Conservation (phyloP, 2,113 vertebrate species). For the Microtus montanus region DNA sequence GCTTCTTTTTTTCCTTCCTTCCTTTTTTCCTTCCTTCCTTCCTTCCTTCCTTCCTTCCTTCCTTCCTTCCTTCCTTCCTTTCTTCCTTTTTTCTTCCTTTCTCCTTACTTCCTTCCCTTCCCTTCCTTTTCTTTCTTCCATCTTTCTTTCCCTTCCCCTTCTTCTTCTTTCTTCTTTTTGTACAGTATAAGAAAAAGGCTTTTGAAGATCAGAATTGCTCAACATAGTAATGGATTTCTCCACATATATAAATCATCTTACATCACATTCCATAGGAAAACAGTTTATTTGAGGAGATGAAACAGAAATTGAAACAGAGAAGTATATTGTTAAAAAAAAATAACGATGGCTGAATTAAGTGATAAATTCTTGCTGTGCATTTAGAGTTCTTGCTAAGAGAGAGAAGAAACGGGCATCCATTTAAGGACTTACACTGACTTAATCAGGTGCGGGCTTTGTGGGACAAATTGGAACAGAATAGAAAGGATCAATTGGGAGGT, state of each 20-base stretch:
- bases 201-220: neutral
- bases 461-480: neutral
- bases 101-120: neutral
- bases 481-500: neutral
- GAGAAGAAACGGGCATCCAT: neutral
- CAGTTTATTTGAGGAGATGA: neutral
- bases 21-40: neutral
- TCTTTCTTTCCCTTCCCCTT: neutral
- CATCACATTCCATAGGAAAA: neutral
- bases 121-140: too few species aligned
- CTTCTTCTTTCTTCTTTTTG: neutral
- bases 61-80: too few species aligned
- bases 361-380: neutral
- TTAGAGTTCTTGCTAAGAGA: neutral
- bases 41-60: too few species aligned
- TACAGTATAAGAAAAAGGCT: neutral
- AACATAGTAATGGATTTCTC: neutral
- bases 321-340: neutral
- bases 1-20: accelerated
- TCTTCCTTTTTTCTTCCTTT: accelerated
- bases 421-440: neutral
- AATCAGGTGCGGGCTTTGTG: neutral
- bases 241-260: neutral
- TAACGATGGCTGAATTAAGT: neutral
- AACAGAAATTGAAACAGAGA: neutral